Evolutionary conservation across 2,797 vertebrate species (phyloP).

Genomic region (Semotilus atromaculatus): DNA sequence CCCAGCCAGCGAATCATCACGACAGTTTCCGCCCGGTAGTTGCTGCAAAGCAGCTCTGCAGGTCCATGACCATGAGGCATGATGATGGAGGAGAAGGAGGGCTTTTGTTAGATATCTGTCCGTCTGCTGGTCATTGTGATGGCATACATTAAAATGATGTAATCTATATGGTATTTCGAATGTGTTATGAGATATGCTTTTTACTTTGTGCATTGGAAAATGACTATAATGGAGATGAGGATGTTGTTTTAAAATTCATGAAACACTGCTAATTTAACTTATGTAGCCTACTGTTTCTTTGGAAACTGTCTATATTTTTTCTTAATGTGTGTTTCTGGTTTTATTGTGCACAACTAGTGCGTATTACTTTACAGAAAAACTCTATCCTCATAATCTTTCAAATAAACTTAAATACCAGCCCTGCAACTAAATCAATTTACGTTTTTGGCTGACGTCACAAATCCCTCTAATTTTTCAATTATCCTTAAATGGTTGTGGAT

Average conservation of each 20-base stretch:
- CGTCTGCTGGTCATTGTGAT: neutral
- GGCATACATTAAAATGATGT: neutral
- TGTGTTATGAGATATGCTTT: neutral
- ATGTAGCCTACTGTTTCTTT: too few species aligned
- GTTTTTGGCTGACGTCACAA: neutral
- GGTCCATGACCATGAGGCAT: conserved; percentile 49
- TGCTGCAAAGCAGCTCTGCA: conserved; percentile 56
- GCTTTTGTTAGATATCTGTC: conserved; percentile 1
- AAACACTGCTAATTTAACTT: neutral
- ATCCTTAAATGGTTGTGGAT: too few species aligned
- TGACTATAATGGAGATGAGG: neutral
- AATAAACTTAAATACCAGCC: neutral
- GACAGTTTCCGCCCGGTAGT: conserved; percentile 57
- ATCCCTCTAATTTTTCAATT: neutral
- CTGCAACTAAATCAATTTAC: neutral
- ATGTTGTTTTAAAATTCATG: neutral
- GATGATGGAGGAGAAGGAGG: conserved; percentile 29
- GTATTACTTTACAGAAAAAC: neutral
- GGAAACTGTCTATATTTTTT: neutral
- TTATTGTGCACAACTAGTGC: too few species aligned
- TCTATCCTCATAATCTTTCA: neutral
- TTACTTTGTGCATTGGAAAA: neutral
- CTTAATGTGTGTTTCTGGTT: neutral
- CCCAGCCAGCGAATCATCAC: conserved; percentile 43
- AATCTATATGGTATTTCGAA: neutral